phyloP scores from a whole-genome alignment of 2,888 invertebrate genomes.

The Chelonus formosanus region DNA sequence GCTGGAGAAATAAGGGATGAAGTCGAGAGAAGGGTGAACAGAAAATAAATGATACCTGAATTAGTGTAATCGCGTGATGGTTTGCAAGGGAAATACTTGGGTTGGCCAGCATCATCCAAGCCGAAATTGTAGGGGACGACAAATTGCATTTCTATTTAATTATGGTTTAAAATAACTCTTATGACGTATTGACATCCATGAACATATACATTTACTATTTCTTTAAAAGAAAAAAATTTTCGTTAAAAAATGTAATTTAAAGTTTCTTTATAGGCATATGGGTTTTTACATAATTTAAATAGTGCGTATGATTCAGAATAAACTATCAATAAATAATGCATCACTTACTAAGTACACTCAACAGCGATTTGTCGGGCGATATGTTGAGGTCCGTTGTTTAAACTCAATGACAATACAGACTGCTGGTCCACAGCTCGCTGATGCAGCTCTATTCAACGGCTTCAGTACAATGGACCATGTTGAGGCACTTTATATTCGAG shows the following conservation, averaged over 20 bases:
- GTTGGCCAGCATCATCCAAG: constrained; percentile 37
- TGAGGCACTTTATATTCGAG: constrained; percentile 48
- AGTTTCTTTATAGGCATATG: no score
- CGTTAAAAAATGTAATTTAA: no score
- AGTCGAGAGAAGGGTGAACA: constrained; percentile 55
- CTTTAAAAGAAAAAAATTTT: no score
- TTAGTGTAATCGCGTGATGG: constrained; percentile 64
- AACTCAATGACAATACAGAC: constrained; percentile 58
- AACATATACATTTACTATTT: no score
- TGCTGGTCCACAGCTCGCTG: constrained; percentile 7
- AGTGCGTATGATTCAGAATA: constrained; percentile 27
- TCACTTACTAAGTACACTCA: constrained; percentile 13
- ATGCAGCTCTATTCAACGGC: constrained; percentile 47
- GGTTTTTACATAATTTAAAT: neutral
- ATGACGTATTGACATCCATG: constrained; percentile 21
- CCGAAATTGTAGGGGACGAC: constrained; percentile 56
- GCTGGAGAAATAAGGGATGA: constrained; percentile 44
- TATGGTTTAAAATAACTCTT: constrained; percentile 55
- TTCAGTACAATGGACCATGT: constrained; percentile 46
- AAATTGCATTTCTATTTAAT: constrained; percentile 64
- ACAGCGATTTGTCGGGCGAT: constrained; percentile 30
- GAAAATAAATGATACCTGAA: constrained; percentile 64
- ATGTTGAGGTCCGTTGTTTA: constrained; percentile 53
- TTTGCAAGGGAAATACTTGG: constrained; percentile 59
- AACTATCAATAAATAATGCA: constrained; percentile 32